Conservation (phyloP, 2,888 invertebrate species). For the Dryadula phaetusa region DNA sequence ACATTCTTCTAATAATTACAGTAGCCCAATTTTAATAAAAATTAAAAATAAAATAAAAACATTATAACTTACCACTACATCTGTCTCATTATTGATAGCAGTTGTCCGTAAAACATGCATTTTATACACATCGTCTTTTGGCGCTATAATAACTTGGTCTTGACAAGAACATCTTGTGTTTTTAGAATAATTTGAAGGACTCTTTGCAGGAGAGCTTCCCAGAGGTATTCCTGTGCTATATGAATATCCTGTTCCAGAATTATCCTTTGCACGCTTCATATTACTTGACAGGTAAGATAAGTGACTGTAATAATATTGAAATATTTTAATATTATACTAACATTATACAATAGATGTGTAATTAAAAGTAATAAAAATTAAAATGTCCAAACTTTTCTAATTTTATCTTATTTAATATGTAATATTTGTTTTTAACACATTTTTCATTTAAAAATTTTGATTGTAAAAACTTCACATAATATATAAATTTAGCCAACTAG, state of each 20-base stretch:
- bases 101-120: constrained; percentile 71
- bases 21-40: too few species aligned
- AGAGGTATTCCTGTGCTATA: constrained; percentile 71
- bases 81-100: constrained; percentile 68
- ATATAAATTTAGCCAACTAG: constrained; percentile 17
- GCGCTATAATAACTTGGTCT: constrained; percentile 55
- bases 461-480: constrained; percentile 6
- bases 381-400: neutral
- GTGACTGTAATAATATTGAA: constrained; percentile 60
- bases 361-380: neutral
- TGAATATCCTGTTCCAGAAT: constrained; percentile 73
- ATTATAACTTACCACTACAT: constrained; percentile 63
- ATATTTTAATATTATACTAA: constrained; percentile 19
- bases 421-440: constrained; percentile 7
- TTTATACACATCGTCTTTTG: constrained; percentile 56
- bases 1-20: too few species aligned
- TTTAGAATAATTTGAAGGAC: constrained; percentile 52
- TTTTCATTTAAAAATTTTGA: constrained; percentile 11
- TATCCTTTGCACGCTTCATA: constrained; percentile 75
- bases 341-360: too few species aligned
- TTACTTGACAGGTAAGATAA: constrained; percentile 61
- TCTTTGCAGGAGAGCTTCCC: constrained; percentile 53
- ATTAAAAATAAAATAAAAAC: too few species aligned
- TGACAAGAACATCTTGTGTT: constrained; percentile 59
- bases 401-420: neutral